Conservation (phyloP, 2,113 vertebrate genomes). For the Solea solea region DNA sequence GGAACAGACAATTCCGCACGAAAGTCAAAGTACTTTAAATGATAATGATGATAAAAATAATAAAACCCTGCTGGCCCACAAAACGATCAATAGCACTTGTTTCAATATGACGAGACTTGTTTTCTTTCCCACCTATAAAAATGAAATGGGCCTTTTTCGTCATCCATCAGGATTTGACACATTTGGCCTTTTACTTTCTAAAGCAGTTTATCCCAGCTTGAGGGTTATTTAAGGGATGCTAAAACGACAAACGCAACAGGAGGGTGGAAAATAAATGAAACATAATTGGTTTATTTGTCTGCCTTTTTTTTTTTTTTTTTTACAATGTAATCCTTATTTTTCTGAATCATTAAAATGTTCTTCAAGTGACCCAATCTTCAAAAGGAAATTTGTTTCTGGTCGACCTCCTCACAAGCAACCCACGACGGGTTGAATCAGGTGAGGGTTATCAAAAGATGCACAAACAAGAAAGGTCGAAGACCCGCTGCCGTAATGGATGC, state of each 20-base stretch:
- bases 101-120: conserved; percentile 12
- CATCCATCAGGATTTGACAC: conserved; percentile 22
- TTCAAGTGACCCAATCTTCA: conserved; percentile 29
- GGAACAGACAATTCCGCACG: conserved; percentile 7
- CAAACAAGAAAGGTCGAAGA: conserved; percentile 3
- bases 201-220: conserved; percentile 1
- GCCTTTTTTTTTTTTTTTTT: conserved; percentile 21
- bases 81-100: conserved; percentile 29
- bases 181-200: neutral
- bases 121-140: neutral
- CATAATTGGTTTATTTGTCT: neutral
- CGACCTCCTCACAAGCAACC: neutral
- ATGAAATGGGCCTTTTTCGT: conserved; percentile 4
- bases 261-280: conserved; percentile 4
- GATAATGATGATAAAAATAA: no score
- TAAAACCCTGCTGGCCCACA: neutral
- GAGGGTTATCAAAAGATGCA: conserved; percentile 16
- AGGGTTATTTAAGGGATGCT: conserved; percentile 17
- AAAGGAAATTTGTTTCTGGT: conserved; percentile 24
- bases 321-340: conserved; percentile 5
- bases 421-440: conserved; percentile 3
- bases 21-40: conserved; percentile 23
- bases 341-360: conserved; percentile 34
- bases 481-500: conserved; percentile 23
- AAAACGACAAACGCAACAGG: conserved; percentile 21